Conservation (phyloP, 2,113 vertebrate species). For the Typhlomys cinereus region DNA sequence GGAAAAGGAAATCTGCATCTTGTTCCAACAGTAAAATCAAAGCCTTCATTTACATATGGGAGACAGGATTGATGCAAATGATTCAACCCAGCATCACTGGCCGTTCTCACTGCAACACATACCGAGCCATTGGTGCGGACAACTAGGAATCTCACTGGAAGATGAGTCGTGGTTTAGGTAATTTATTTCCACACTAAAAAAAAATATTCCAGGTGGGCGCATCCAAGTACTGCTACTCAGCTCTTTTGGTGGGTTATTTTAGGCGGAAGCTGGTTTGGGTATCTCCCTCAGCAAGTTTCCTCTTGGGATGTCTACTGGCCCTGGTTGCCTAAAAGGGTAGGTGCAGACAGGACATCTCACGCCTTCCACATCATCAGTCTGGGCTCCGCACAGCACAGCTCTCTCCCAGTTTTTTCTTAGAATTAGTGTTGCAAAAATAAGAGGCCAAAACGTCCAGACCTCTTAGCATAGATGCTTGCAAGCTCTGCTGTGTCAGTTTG, state of each 20-base stretch:
- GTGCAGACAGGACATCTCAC: background rate
- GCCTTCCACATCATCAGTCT: background rate
- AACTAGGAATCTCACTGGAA: background rate
- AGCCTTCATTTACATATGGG: background rate
- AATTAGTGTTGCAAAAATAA: background rate
- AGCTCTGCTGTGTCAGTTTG: background rate
- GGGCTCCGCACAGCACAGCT: background rate
- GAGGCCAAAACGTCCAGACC: background rate
- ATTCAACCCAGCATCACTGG: background rate
- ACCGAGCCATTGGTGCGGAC: background rate
- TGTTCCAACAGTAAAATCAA: slow-evolving; percentile 13
- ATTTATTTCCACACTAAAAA: background rate
- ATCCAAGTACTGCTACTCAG: background rate
- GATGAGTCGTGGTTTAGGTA: background rate
- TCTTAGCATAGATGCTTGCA: background rate
- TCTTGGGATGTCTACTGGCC: background rate
- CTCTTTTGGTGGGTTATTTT: background rate
- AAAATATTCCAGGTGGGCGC: background rate
- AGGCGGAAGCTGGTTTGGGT: background rate
- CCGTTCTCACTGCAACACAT: background rate
- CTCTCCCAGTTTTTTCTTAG: background rate
- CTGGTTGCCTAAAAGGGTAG: background rate
- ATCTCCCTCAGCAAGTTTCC: background rate
- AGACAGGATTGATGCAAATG: slow-evolving; percentile 6
- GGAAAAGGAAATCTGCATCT: background rate